phyloP scores from a whole-genome alignment of 2,888 invertebrate species.

The Laothoe populi region DNA sequence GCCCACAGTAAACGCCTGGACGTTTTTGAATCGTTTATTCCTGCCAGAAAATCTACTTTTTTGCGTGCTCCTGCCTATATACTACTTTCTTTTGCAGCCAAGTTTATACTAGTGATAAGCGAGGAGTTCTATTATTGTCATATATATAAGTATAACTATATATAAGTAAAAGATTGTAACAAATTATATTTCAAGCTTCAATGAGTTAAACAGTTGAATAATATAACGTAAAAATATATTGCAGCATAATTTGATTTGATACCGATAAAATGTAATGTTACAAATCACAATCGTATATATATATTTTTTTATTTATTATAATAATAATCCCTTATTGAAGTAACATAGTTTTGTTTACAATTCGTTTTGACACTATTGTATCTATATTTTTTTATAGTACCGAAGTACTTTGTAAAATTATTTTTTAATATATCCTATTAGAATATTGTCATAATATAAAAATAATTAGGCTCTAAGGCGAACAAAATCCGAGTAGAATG shows the following conservation, averaged over 20 bases:
- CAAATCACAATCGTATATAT: background rate
- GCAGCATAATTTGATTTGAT: too few relatives aligned
- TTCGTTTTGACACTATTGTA: too few relatives aligned
- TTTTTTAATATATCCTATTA: background rate
- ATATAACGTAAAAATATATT: too few relatives aligned
- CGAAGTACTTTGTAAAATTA: background rate
- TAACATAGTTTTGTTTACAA: too few relatives aligned
- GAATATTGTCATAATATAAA: background rate
- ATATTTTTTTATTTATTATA: too few relatives aligned
- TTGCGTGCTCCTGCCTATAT: background rate
- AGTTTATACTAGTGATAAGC: background rate
- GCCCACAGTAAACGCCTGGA: conserved; percentile 35
- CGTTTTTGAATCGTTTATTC: conserved; percentile 37
- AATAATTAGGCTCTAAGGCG: background rate
- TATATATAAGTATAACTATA: too few relatives aligned
- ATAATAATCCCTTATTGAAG: too few relatives aligned
- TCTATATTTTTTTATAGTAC: background rate
- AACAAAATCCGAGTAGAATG: conserved; percentile 14
- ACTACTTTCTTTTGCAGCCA: background rate
- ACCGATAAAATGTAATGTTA: background rate
- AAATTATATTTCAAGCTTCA: background rate
- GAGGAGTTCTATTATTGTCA: background rate
- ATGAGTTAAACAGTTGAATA: background rate
- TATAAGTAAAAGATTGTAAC: background rate
- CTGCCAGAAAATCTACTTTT: conserved; percentile 11